A percentile compares a stretch with the other conserved stretches of the same genome.
Evolutionary conservation across 2,888 invertebrate species (phyloP).

Genomic region (Andrena camellia): DNA sequence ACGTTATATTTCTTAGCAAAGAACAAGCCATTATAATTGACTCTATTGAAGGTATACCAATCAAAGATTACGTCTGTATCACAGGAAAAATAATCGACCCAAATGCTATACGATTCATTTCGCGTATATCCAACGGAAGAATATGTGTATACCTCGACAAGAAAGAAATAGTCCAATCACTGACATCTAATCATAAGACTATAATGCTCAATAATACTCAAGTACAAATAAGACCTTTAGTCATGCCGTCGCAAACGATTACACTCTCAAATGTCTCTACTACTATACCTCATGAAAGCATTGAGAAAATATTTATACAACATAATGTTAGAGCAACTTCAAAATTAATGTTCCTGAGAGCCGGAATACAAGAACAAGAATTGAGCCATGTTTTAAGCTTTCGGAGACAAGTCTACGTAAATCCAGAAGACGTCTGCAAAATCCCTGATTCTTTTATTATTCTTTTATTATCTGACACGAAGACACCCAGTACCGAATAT

Average conservation of each 20-base stretch:
- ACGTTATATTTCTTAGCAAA: background rate
- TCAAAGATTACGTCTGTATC: background rate
- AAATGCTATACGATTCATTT: background rate
- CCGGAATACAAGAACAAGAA: constrained; percentile 3
- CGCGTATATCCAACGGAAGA: background rate
- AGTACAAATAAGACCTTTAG: background rate
- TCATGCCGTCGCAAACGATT: background rate
- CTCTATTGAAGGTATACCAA: background rate
- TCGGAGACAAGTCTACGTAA: constrained; percentile 8
- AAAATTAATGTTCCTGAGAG: constrained; percentile 1
- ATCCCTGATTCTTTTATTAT: background rate
- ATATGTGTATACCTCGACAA: background rate
- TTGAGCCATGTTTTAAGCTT: constrained; percentile 23
- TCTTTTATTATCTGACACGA: background rate
- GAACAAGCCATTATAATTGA: background rate
- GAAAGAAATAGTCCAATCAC: background rate
- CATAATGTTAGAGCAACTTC: background rate
- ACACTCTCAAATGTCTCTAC: background rate
- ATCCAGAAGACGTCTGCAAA: background rate
- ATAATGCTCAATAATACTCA: background rate
- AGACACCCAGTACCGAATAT: constrained; percentile 3
- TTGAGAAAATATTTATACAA: background rate
- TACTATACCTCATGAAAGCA: background rate
- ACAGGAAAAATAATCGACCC: background rate
- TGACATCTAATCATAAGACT: background rate